Evolutionary conservation across 2,113 vertebrate genomes (phyloP), one percentile per base, ranked within the genome.

Genomic region (Clarias gariepinus): DNA sequence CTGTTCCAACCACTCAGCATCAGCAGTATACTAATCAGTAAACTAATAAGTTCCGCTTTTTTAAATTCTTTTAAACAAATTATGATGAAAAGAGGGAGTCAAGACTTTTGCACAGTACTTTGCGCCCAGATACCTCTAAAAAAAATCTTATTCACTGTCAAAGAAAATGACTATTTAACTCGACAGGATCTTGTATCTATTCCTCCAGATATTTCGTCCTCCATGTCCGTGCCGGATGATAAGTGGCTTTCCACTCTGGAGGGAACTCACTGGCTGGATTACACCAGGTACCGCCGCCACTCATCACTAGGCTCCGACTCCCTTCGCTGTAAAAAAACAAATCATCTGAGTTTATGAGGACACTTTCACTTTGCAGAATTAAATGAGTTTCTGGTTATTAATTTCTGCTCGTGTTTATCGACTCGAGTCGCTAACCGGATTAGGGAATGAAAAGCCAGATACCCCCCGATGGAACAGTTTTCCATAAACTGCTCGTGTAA

Each of bases 181-280:
- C 36, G 21, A 25, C 23, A 4, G 10, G 23, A 77, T 15, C 28
- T 1, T 53, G 18, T 11, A 0, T 58, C 2, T 73, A 25, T 80
- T 25, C 23, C 57, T 63, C 18, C 89, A 98, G 97, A 98, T 89
- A 94, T 95, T 83, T 95, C 95, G 25, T 93, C 96, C 12, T 94
- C 96, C 0, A 92, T 94, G 84, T 92, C 93, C 0, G 93, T 95
- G 11, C 93, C 95, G 0, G 97, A 98, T 73, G 97, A 98, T 86
- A 98, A 97, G 86, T 99, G 98, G 98, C 94, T 99, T 21, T 99
- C 97, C 0, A 95, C 95, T 1, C 93, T 99, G 93, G 98, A 99
- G 89, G 95, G 94, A 57, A 98, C 97, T 0, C 96, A 88, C 73
- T 99, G 98, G 98, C 88, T 98, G 66, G 97, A 99, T 81, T 95